Conservation (phyloP, 2,888 invertebrate genomes). For the Galerucella calmariensis region DNA sequence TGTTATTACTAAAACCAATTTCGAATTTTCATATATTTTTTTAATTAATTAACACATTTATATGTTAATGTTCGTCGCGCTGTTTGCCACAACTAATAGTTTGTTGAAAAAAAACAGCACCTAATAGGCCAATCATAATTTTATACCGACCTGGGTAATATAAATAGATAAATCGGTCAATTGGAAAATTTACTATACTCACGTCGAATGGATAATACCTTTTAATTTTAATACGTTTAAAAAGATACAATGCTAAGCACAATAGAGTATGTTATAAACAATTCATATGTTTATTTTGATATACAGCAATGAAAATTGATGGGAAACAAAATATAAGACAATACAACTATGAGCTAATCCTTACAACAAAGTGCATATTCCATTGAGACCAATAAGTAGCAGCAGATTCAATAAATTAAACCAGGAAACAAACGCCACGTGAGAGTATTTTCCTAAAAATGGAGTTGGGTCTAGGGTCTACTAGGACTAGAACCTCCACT, state of each 20-base stretch:
- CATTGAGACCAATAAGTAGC: too few relatives aligned
- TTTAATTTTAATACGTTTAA: neutral
- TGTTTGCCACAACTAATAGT: slow-evolving; percentile 22
- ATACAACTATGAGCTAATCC: too few relatives aligned
- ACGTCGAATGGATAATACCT: neutral
- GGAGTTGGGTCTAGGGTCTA: too few relatives aligned
- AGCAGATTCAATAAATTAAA: too few relatives aligned
- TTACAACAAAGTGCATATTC: too few relatives aligned
- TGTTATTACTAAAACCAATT: slow-evolving; percentile 39
- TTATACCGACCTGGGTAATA: neutral
- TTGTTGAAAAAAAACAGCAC: slow-evolving; percentile 26
- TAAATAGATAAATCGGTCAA: slow-evolving; percentile 4
- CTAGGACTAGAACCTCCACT: too few relatives aligned
- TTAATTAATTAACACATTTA: slow-evolving; percentile 33
- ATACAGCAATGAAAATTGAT: too few relatives aligned
- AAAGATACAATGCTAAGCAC: neutral
- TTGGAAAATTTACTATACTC: neutral
- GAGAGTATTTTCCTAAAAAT: too few relatives aligned
- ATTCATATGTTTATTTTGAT: neutral
- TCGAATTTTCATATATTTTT: slow-evolving; percentile 36
- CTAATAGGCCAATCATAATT: slow-evolving; percentile 26
- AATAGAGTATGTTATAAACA: neutral
- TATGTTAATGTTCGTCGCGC: slow-evolving; percentile 18
- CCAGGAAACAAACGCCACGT: too few relatives aligned
- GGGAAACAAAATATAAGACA: too few relatives aligned